A percentile compares a stretch with the other conserved stretches of the same genome.
Conservation (phyloP, 1,140 invertebrate genomes). For the Tribolium castaneum region DNA sequence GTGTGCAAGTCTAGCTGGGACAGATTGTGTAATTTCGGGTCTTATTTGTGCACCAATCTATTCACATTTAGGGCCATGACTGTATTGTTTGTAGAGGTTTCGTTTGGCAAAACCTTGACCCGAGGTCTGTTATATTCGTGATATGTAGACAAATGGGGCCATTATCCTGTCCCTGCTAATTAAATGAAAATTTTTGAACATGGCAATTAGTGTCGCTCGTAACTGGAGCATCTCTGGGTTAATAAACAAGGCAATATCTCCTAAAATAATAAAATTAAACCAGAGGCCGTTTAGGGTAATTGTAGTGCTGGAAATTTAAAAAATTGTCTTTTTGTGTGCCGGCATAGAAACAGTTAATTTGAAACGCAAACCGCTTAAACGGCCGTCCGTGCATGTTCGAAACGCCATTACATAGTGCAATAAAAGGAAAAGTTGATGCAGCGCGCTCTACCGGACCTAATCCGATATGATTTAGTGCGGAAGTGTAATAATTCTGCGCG, state of each 20-base stretch:
- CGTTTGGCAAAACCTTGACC: neutral
- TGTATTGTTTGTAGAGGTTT: neutral
- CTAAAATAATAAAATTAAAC: neutral
- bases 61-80: neutral
- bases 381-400: constrained; percentile 39
- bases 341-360: constrained; percentile 47
- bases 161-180: neutral
- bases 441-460: constrained; percentile 41
- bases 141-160: neutral
- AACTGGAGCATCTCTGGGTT: neutral
- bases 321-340: neutral
- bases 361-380: constrained; percentile 47
- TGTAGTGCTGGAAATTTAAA: neutral
- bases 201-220: neutral
- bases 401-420: constrained; percentile 43
- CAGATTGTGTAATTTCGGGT: no score
- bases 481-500: constrained; percentile 48
- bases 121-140: neutral
- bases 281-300: neutral
- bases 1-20: no score
- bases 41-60: no score
- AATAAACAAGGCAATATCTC: neutral
- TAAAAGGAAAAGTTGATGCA: constrained; percentile 44
- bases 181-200: neutral
- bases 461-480: constrained; percentile 50